Percentiles rank a stretch among this genome's conserved stretches.
phyloP scores from a whole-genome alignment of 2,113 vertebrate genomes.

The Accipiter cooperii region DNA sequence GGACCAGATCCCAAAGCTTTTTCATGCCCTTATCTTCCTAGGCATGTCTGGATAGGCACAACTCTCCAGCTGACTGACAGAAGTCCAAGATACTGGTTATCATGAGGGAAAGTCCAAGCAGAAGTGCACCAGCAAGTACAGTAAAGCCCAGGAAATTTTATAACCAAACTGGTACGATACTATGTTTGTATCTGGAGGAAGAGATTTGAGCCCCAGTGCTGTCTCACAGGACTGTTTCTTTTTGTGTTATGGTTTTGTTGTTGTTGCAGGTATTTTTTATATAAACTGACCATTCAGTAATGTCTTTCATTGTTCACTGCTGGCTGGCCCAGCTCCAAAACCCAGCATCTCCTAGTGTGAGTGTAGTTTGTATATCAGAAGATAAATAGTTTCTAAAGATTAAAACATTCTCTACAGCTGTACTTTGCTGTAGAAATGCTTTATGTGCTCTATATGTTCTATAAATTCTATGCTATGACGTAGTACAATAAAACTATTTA shows the following conservation, averaged over 20 bases:
- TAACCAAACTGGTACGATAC: not conserved
- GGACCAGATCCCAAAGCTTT: not conserved
- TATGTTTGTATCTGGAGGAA: not conserved
- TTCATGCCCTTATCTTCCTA: not conserved
- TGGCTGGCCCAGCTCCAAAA: not conserved
- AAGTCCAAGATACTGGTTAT: not conserved
- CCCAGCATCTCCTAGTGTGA: fast-evolving
- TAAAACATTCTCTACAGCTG: not conserved
- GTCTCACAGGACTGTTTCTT: not conserved
- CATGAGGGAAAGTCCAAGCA: not conserved
- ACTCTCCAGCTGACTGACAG: not conserved
- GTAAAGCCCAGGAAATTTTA: not conserved
- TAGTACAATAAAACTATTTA: not conserved
- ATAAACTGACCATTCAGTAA: not conserved
- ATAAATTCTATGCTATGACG: not conserved
- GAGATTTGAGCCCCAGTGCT: not conserved
- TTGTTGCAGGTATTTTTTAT: not conserved
- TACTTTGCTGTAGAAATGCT: not conserved
- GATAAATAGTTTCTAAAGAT: not conserved
- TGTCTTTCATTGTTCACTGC: not conserved
- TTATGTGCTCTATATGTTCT: not conserved
- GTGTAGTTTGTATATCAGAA: not conserved
- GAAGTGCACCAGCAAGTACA: not conserved
- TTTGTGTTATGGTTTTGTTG: not conserved
- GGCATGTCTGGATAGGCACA: not conserved